Evolutionary conservation across 2,888 invertebrate species (phyloP).

Genomic region (Halictus ligatus): DNA sequence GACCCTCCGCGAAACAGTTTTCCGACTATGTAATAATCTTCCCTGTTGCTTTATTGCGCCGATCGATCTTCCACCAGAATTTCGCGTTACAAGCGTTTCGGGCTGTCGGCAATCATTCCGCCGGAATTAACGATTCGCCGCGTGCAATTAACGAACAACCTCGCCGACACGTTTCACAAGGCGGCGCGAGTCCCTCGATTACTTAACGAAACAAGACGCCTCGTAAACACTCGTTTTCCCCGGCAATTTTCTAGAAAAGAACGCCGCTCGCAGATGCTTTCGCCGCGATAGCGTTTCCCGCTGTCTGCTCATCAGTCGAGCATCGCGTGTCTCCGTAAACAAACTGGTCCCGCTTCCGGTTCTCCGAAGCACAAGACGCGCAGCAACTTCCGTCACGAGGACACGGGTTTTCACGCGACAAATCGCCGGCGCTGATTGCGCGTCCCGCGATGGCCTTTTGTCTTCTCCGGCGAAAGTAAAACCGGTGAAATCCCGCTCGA

Average conservation of each 20-base stretch:
- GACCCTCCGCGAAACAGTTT: constrained; percentile 55
- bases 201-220: neutral
- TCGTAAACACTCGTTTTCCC: neutral
- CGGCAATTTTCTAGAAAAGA: neutral
- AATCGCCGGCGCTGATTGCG: constrained; percentile 11
- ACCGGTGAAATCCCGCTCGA: constrained; percentile 25
- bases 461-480: constrained; percentile 19
- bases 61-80: neutral
- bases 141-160: neutral
- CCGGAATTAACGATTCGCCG: neutral
- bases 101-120: neutral
- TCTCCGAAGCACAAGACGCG: neutral
- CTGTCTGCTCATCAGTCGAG: neutral
- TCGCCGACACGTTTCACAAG: constrained; percentile 45
- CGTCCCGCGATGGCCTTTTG: constrained; percentile 16
- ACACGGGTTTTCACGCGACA: neutral
- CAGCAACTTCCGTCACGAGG: constrained; percentile 12
- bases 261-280: constrained; percentile 33
- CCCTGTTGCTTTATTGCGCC: constrained; percentile 1
- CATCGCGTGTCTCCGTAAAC: constrained; percentile 38
- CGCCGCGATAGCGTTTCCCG: constrained; percentile 30
- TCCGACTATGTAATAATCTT: constrained; percentile 40
- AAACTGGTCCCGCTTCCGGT: constrained; percentile 27
- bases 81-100: neutral
- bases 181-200: neutral